Evolutionary conservation across 2,797 vertebrate species (phyloP).

Genomic region (Cryptoprocta ferox): DNA sequence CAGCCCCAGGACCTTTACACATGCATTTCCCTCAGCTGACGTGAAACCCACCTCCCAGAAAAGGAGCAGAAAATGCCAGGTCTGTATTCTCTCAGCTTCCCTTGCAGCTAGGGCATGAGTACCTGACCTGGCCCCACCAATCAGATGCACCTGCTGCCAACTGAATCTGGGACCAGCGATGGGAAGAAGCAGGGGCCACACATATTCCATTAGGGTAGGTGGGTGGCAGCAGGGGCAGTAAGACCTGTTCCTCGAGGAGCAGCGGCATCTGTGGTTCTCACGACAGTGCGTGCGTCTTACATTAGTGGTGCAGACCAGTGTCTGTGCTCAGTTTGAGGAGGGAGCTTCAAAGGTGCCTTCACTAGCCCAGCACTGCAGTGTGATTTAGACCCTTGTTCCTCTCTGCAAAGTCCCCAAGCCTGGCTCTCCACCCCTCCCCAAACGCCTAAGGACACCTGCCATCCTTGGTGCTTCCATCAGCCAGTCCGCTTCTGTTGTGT

Average conservation of each 20-base stretch:
- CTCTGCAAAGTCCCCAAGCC: neutral
- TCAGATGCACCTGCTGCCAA: neutral
- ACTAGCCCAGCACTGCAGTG: too few relatives aligned
- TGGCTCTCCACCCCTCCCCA: neutral
- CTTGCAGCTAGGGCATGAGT: neutral
- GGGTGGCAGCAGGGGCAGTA: neutral
- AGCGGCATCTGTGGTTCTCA: neutral
- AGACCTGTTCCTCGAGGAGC: neutral
- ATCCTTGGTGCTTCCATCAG: neutral
- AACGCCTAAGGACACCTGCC: fast-evolving
- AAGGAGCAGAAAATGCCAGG: neutral
- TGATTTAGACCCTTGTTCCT: neutral
- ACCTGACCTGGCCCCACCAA: neutral
- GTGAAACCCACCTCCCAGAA: neutral
- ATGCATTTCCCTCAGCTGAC: neutral
- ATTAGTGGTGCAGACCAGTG: neutral
- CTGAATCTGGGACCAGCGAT: neutral
- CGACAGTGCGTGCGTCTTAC: neutral
- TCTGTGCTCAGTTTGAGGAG: neutral
- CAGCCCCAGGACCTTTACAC: neutral
- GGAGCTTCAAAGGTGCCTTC: neutral
- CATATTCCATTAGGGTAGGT: neutral
- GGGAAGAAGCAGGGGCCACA: neutral
- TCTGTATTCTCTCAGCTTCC: neutral
- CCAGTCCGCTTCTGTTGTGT: neutral